phyloP scores from a whole-genome alignment of 2,797 vertebrate species.

The Carcharodon carcharias region DNA sequence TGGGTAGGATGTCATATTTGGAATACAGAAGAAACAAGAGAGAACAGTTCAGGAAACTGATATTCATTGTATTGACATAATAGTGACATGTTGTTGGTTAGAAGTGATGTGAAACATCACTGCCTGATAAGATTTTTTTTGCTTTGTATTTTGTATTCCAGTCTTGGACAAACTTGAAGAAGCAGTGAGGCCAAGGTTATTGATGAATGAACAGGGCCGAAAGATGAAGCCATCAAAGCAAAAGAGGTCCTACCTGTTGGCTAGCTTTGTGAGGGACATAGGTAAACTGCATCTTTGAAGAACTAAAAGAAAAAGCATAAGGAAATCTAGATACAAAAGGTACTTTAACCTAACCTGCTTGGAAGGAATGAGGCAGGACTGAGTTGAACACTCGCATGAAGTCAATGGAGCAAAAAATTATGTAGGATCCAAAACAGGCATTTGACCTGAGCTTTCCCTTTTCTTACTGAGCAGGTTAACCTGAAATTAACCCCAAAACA shows the following conservation, averaged over 20 bases:
- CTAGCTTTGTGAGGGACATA: neutral
- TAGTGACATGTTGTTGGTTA: neutral
- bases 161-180: neutral
- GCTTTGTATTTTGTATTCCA: neutral
- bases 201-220: neutral
- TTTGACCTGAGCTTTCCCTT: too few relatives aligned
- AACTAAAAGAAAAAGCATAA: neutral
- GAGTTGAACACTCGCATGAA: neutral
- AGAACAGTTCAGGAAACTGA: neutral
- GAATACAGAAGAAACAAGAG: neutral
- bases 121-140: neutral
- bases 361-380: neutral
- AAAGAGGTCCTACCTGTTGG: neutral
- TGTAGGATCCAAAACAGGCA: neutral
- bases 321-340: neutral
- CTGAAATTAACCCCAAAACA: neutral
- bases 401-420: neutral
- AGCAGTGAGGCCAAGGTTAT: neutral
- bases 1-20: neutral
- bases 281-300: neutral
- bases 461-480: neutral
- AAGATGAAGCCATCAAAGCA: neutral
- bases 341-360: neutral
- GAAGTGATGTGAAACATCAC: neutral
- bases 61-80: neutral